Conservation (phyloP, 2,888 invertebrate genomes). For the Dynastes maya region DNA sequence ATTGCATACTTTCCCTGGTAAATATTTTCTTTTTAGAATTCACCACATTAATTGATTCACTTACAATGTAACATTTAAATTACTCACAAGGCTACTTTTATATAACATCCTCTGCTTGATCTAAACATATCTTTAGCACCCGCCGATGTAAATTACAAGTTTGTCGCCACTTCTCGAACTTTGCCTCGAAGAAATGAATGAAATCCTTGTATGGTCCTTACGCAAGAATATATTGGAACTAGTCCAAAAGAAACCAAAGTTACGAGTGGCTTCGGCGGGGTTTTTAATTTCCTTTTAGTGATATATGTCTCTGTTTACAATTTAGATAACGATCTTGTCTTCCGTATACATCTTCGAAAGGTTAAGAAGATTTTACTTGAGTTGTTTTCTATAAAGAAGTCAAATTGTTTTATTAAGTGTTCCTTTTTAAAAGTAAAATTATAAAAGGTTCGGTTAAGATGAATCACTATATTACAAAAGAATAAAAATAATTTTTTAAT, state of each 20-base stretch:
- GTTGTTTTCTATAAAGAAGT: not conserved
- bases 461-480: too few relatives aligned
- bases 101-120: not conserved
- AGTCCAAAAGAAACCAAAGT: not conserved
- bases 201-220: conserved; percentile 17
- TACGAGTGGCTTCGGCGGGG: not conserved
- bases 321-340: not conserved
- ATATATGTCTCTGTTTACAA: conserved; percentile 24
- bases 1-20: not conserved
- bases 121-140: not conserved
- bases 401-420: not conserved
- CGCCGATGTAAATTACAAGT: not conserved
- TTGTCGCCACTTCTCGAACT: not conserved
- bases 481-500: too few relatives aligned
- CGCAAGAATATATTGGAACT: not conserved
- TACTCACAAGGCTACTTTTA: too few relatives aligned
- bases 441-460: too few relatives aligned
- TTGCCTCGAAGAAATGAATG: conserved; percentile 22
- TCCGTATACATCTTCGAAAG: too few relatives aligned
- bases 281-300: conserved; percentile 28
- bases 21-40: too few relatives aligned
- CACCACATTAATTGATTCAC: too few relatives aligned
- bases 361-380: too few relatives aligned
- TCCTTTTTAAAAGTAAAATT: too few relatives aligned
- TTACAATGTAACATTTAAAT: too few relatives aligned